Conservation (phyloP, 2,113 vertebrate species). For the Apeltes quadracus region DNA sequence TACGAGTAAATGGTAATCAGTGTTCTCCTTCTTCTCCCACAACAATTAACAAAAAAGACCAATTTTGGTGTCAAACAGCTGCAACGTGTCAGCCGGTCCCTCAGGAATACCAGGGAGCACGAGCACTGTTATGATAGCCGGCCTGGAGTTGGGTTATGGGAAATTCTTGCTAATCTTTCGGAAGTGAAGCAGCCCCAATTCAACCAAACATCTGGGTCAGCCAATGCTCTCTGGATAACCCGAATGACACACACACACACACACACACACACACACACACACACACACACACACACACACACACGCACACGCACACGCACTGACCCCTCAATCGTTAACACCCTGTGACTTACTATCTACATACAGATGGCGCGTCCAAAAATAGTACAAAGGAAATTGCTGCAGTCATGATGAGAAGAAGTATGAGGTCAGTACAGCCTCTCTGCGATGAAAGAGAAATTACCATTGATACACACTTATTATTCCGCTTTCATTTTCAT, state of each 20-base stretch:
- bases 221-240: slow-evolving; percentile 31
- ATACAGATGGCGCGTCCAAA: slow-evolving; percentile 36
- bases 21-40: neutral
- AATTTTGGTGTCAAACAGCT: slow-evolving; percentile 25
- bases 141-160: slow-evolving; percentile 14
- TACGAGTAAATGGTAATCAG: slow-evolving; percentile 36
- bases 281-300: slow-evolving; percentile 5
- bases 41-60: slow-evolving; percentile 20
- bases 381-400: slow-evolving; percentile 36
- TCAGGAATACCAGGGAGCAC: neutral
- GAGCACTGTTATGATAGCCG: slow-evolving; percentile 14
- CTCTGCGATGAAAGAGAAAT: slow-evolving; percentile 2
- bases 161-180: slow-evolving; percentile 22
- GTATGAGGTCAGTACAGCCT: slow-evolving; percentile 18
- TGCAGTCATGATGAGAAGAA: slow-evolving; percentile 7
- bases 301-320: neutral
- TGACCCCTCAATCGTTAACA: slow-evolving; percentile 1
- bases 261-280: neutral
- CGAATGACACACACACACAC: slow-evolving; percentile 11
- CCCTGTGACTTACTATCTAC: slow-evolving; percentile 2
- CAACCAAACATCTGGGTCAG: slow-evolving; percentile 18
- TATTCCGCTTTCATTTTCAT: neutral
- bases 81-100: neutral
- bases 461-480: slow-evolving; percentile 4
- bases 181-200: neutral